Conservation (phyloP, 2,113 vertebrate genomes). For the Pterocles burchelli region DNA sequence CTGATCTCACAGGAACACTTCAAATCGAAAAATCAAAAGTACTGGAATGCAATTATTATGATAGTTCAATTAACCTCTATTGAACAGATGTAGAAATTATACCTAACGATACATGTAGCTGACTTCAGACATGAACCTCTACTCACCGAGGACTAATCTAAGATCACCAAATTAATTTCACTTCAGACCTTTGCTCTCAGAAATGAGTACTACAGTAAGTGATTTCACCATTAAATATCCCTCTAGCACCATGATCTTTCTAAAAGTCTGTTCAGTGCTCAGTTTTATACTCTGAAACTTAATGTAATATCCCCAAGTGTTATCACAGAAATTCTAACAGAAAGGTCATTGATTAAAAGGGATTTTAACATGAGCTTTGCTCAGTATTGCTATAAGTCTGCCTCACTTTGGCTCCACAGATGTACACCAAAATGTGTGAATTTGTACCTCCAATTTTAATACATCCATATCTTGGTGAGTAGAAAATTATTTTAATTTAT, state of each 20-base stretch:
- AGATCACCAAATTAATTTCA: slow-evolving; percentile 58
- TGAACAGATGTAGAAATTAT: slow-evolving; percentile 58
- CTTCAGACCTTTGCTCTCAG: slow-evolving; percentile 66
- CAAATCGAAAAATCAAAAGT: slow-evolving; percentile 35
- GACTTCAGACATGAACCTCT: slow-evolving; percentile 61
- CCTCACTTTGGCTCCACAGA: background rate
- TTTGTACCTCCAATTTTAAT: slow-evolving; percentile 48
- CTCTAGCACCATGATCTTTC: slow-evolving; percentile 49
- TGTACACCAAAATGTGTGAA: slow-evolving; percentile 40
- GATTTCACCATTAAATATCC: slow-evolving; percentile 62
- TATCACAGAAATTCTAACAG: slow-evolving; percentile 53
- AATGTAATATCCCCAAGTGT: slow-evolving; percentile 37
- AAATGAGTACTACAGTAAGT: slow-evolving; percentile 61
- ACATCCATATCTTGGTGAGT: background rate
- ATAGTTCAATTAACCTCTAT: slow-evolving; percentile 62
- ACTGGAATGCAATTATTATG: slow-evolving; percentile 61
- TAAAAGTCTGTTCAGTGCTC: slow-evolving; percentile 37
- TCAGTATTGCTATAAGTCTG: slow-evolving; percentile 36
- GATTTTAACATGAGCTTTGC: slow-evolving; percentile 25
- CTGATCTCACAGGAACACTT: slow-evolving; percentile 41
- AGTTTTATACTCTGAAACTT: slow-evolving; percentile 31
- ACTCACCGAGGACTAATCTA: slow-evolving; percentile 37
- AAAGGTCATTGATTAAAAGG: slow-evolving; percentile 40
- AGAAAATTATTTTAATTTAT: background rate
- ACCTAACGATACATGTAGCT: slow-evolving; percentile 52